A percentile compares a stretch with the other conserved stretches of the same genome.
phyloP scores from a whole-genome alignment of 2,888 invertebrate species.

The Drosophila neonasuta region DNA sequence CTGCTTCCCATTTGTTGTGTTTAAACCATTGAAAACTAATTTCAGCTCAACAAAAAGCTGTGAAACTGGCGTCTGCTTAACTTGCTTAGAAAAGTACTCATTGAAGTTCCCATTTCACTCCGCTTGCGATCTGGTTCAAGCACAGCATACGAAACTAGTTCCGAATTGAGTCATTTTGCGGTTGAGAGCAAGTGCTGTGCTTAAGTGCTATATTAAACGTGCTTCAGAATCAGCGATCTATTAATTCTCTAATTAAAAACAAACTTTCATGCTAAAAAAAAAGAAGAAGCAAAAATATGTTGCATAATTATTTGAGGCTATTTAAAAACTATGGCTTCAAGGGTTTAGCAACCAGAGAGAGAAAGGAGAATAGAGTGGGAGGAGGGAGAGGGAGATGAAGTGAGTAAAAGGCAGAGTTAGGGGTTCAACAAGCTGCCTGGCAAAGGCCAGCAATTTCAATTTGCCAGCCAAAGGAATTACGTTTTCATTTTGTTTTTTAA shows the following conservation, averaged over 20 bases:
- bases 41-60: neutral
- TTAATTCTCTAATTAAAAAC: conserved; percentile 30
- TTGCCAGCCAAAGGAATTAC: conserved; percentile 62
- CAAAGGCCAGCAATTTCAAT: conserved; percentile 62
- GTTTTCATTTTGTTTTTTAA: conserved; percentile 57
- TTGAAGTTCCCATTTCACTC: neutral
- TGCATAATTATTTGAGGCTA: conserved; percentile 23
- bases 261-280: conserved; percentile 19
- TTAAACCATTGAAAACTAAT: neutral
- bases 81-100: neutral
- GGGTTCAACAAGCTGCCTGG: conserved; percentile 17
- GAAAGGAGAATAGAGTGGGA: neutral
- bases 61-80: neutral
- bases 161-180: conserved; percentile 5
- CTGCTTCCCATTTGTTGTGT: neutral
- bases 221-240: conserved; percentile 27
- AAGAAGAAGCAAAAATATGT: conserved; percentile 1
- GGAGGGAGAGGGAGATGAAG: neutral
- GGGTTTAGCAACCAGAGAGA: neutral
- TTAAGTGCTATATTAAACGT: conserved; percentile 7
- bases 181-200: neutral
- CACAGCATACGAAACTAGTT: neutral
- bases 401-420: neutral
- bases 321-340: conserved; percentile 18
- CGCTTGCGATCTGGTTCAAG: neutral